Percentiles rank a stretch among this genome's conserved stretches.
These are phyloP conservation scores for Muscina levida DNA, from an alignment of 2,888 invertebrate species.

Conservation along the genomic window DNA sequence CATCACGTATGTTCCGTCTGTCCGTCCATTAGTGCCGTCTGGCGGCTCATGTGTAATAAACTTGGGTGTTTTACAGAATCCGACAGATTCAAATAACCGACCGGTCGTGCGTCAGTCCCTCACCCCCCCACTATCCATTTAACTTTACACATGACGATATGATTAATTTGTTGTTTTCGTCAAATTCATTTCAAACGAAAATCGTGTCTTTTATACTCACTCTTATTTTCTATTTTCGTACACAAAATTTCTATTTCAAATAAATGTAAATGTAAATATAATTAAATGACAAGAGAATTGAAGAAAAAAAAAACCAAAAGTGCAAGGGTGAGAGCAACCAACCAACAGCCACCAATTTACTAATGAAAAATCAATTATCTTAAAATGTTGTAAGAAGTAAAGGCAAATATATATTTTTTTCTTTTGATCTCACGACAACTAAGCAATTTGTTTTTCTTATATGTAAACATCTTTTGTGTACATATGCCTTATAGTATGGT, in stretches of 20 bases:
- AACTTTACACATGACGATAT: background rate
- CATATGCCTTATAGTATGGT: too few species aligned
- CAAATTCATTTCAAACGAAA: background rate
- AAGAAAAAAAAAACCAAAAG: too few species aligned
- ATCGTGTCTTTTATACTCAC: conserved; percentile 1
- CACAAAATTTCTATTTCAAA: conserved; percentile 29
- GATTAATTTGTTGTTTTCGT: conserved; percentile 31
- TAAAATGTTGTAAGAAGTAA: too few species aligned
- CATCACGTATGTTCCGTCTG: background rate
- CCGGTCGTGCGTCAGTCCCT: background rate
- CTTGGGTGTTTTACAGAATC: background rate
- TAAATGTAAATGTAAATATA: background rate
- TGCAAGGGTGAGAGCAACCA: too few species aligned
- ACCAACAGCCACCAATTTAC: too few species aligned
- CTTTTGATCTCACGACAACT: too few species aligned
- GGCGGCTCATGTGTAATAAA: conserved; percentile 12
- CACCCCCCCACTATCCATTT: background rate
- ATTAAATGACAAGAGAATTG: too few species aligned
- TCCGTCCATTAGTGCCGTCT: background rate
- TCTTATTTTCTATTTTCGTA: background rate
- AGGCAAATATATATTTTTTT: too few species aligned
- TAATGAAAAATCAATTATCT: conserved; percentile 21
- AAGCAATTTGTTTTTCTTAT: too few species aligned
- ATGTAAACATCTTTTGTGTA: too few species aligned
- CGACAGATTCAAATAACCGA: background rate